phyloP scores from a whole-genome alignment of 2,113 vertebrate species.

The Lates calcarifer region DNA sequence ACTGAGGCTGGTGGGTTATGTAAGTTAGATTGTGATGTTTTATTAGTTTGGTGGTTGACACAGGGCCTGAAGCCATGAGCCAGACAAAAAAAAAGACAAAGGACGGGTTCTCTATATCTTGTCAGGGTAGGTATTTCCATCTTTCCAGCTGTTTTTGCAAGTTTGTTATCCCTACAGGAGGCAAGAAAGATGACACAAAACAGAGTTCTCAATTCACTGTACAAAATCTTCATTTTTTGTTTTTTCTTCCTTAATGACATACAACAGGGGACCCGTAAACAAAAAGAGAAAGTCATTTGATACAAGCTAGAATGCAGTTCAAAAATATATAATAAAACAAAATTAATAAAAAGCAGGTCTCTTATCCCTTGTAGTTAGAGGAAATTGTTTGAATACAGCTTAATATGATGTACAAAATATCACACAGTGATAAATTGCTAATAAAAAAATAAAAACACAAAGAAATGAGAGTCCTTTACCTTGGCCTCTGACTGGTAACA shows the following conservation, averaged over 20 bases:
- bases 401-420: slow-evolving; percentile 90
- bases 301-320: slow-evolving; percentile 85
- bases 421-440: slow-evolving; percentile 94
- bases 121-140: not conserved
- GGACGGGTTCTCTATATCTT: not conserved
- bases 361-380: slow-evolving; percentile 84
- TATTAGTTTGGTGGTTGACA: not conserved
- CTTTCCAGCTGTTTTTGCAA: not conserved
- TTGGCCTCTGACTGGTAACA: slow-evolving; percentile 83
- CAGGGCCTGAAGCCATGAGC: not conserved
- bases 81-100: not conserved
- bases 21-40: not conserved
- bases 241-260: slow-evolving; percentile 82
- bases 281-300: slow-evolving; percentile 83
- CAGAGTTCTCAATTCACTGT: slow-evolving; percentile 71
- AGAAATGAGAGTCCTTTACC: slow-evolving; percentile 83
- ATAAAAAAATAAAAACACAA: slow-evolving; percentile 85
- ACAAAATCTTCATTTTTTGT: slow-evolving; percentile 85
- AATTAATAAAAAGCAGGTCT: slow-evolving; percentile 85
- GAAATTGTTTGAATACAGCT: slow-evolving; percentile 84
- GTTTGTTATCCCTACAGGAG: not conserved
- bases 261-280: slow-evolving; percentile 84
- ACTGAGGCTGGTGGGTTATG: not conserved
- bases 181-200: slow-evolving; percentile 44
- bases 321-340: slow-evolving; percentile 85